These are phyloP conservation scores for Scaptomyza montana DNA, from an alignment of 1,140 invertebrate genomes.

Conservation along the genomic window DNA sequence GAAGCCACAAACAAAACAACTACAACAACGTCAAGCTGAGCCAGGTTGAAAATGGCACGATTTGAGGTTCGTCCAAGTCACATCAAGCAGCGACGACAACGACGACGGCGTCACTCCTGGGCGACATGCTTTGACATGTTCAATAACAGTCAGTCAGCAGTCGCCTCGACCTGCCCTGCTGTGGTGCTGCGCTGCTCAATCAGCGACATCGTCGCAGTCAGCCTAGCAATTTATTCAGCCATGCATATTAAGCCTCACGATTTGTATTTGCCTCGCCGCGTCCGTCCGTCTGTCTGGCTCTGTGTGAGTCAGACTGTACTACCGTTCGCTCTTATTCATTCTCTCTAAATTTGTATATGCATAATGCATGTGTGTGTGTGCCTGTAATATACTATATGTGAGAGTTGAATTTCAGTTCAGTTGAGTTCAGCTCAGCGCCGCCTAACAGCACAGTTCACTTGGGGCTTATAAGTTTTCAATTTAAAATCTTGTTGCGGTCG, in stretches of 20 bases:
- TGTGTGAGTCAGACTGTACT: constrained; percentile 63
- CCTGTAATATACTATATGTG: constrained; percentile 10
- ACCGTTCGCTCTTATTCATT: constrained; percentile 2
- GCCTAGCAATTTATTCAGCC: constrained; percentile 80
- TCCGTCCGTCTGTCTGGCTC: constrained; percentile 18
- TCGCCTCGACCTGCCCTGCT: constrained; percentile 30
- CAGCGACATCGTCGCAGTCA: constrained; percentile 53
- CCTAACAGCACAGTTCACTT: constrained; percentile 29
- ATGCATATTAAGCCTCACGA: constrained; percentile 82
- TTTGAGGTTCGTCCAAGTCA: constrained; percentile 78
- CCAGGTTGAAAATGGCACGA: constrained; percentile 73
- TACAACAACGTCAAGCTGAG: constrained; percentile 45
- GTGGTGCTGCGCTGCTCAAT: constrained; percentile 36
- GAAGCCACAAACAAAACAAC: constrained; percentile 76
- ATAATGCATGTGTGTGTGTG: constrained; percentile 4
- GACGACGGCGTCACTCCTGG: constrained; percentile 6
- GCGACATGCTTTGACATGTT: constrained; percentile 51
- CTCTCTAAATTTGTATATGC: background rate
- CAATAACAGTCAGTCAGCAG: constrained; percentile 51
- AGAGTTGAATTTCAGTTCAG: constrained; percentile 73
- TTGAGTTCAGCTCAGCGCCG: constrained; percentile 52
- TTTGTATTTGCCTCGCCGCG: constrained; percentile 68
- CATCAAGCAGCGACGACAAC: constrained; percentile 65
- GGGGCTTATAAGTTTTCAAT: constrained; percentile 75
- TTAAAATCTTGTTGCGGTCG: constrained; percentile 37